Evolutionary conservation across 2,113 vertebrate genomes (phyloP).

Genomic region (Proterorhinus semilunaris): DNA sequence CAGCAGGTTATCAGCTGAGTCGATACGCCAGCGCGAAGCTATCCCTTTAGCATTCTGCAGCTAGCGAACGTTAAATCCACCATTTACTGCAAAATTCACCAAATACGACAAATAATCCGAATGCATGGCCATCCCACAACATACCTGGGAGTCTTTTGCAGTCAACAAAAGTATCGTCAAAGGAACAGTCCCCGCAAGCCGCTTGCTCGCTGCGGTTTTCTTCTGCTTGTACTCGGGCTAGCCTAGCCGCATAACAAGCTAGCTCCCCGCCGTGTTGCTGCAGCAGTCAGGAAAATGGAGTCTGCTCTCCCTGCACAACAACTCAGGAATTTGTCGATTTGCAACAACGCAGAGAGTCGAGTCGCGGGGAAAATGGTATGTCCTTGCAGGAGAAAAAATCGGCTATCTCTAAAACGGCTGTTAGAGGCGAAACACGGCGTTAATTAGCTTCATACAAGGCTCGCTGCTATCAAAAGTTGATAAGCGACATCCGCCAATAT

Average conservation of each 20-base stretch:
- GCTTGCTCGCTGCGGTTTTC: constrained; percentile 20
- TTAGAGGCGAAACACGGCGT: constrained; percentile 7
- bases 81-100: not conserved
- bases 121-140: not conserved
- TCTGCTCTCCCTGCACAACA: constrained; percentile 30
- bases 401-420: not conserved
- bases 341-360: not conserved
- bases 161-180: constrained; percentile 62
- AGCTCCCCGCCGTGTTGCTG: constrained; percentile 44
- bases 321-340: constrained; percentile 30
- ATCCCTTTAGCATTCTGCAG: constrained; percentile 26
- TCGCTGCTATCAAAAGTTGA: constrained; percentile 67
- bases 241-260: constrained; percentile 18
- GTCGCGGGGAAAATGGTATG: not conserved
- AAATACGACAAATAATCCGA: not conserved
- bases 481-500: constrained; percentile 33
- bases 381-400: not conserved
- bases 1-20: constrained; percentile 36
- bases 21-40: constrained; percentile 16
- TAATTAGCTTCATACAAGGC: constrained; percentile 39
- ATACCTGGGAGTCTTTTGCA: constrained; percentile 70
- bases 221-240: constrained; percentile 22
- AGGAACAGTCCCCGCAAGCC: constrained; percentile 30
- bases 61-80: constrained; percentile 36
- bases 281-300: constrained; percentile 56